phyloP scores from a whole-genome alignment of 2,888 invertebrate genomes.

The Toxonevra muliebris region DNA sequence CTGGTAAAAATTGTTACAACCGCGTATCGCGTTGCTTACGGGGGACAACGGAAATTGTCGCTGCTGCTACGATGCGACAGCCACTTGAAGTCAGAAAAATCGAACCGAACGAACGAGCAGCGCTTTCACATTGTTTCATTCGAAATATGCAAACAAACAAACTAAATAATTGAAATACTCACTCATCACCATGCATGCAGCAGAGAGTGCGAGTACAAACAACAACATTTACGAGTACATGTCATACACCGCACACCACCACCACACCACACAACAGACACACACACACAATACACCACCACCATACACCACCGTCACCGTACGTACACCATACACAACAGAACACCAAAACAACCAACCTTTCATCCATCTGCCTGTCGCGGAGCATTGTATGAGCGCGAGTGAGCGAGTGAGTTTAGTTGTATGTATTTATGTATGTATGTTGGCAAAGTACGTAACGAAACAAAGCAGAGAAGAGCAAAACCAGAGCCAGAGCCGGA shows the following conservation, averaged over 20 bases:
- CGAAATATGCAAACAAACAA: slow-evolving; percentile 17
- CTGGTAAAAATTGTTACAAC: background rate
- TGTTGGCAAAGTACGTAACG: background rate
- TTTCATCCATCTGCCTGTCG: slow-evolving; percentile 19
- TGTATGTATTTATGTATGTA: slow-evolving; percentile 16
- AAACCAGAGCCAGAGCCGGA: slow-evolving; percentile 38
- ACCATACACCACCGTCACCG: slow-evolving; percentile 16
- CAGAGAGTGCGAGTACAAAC: background rate
- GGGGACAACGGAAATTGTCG: slow-evolving; percentile 9
- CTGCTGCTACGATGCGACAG: slow-evolving; percentile 15
- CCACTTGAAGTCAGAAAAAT: slow-evolving; percentile 14
- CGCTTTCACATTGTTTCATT: too few relatives aligned
- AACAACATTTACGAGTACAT: slow-evolving; percentile 21
- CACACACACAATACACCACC: slow-evolving; percentile 4
- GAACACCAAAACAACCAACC: slow-evolving; percentile 21
- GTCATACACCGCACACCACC: slow-evolving; percentile 21
- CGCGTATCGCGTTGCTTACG: too few relatives aligned
- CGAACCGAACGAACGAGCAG: background rate
- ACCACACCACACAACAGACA: slow-evolving; percentile 3
- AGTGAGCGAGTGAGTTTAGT: slow-evolving; percentile 35
- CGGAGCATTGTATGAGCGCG: slow-evolving; percentile 36
- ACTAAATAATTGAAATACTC: slow-evolving; percentile 29
- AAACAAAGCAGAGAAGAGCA: slow-evolving; percentile 30
- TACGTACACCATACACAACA: slow-evolving; percentile 22
- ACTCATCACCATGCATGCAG: slow-evolving; percentile 7